phyloP scores from a whole-genome alignment of 1,140 invertebrate genomes.

The Habropoda laboriosa region DNA sequence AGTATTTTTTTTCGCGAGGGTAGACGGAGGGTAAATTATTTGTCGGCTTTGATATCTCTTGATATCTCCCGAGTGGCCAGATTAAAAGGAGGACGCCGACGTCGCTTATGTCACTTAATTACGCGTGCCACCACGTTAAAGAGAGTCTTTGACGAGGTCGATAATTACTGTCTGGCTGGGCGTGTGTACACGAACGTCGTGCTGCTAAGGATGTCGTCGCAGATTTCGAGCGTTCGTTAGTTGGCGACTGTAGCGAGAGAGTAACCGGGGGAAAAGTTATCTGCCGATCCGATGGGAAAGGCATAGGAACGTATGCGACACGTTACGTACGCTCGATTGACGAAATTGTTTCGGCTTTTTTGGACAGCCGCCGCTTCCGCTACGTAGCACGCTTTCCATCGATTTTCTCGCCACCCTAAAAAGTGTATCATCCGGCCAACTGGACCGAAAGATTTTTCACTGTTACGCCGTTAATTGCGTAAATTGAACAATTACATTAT shows the following conservation, averaged over 20 bases:
- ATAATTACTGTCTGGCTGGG: constrained; percentile 43
- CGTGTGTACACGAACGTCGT: neutral
- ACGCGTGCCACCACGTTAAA: constrained; percentile 40
- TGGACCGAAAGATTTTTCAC: neutral
- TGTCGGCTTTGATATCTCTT: constrained; percentile 19
- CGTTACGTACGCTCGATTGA: constrained; percentile 37
- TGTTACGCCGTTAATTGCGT: neutral
- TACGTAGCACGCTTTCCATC: neutral
- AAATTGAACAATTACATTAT: neutral
- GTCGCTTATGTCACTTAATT: constrained; percentile 46
- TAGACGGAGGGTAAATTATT: constrained; percentile 6
- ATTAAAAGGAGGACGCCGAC: constrained; percentile 20
- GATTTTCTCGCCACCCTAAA: neutral
- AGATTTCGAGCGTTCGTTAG: constrained; percentile 48
- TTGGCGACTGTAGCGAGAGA: constrained; percentile 34
- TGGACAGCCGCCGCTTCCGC: neutral
- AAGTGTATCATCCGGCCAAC: neutral
- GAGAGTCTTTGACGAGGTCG: constrained; percentile 48
- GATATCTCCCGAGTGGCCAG: neutral
- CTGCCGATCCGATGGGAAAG: constrained; percentile 18
- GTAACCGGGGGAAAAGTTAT: constrained; percentile 42
- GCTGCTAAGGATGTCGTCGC: neutral
- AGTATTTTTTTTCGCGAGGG: neutral
- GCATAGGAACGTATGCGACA: constrained; percentile 21
- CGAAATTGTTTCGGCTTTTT: constrained; percentile 44